phyloP scores from a whole-genome alignment of 2,797 vertebrate species.

The Pseudotriccus pelzelni region DNA sequence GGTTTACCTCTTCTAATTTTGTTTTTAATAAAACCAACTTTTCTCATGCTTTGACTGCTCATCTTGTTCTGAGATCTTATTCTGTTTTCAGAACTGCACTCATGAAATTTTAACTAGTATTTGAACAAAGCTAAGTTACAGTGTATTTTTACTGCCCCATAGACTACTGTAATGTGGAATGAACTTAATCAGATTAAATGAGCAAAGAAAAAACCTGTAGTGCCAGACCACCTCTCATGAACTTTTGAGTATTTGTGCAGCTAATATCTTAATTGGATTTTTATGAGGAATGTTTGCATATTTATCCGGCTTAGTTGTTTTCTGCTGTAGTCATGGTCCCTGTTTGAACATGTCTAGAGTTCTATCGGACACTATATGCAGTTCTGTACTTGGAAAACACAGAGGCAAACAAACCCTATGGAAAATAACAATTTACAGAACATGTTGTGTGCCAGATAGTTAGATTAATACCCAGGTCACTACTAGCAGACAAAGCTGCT shows the following conservation, averaged over 20 bases:
- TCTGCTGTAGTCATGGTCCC: background rate
- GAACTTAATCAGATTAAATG: slow-evolving; percentile 9
- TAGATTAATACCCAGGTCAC: background rate
- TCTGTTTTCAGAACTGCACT: background rate
- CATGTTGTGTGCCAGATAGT: background rate
- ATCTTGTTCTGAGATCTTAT: background rate
- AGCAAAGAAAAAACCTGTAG: background rate
- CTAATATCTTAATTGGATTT: slow-evolving; percentile 40
- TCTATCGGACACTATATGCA: background rate
- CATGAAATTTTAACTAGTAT: background rate
- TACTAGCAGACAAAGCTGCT: slow-evolving; percentile 25
- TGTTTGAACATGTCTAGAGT: background rate
- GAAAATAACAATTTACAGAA: slow-evolving; percentile 13
- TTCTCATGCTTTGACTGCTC: background rate
- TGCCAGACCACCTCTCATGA: slow-evolving; percentile 11
- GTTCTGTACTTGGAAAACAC: background rate
- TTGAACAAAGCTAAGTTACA: background rate
- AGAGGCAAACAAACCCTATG: background rate
- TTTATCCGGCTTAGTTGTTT: background rate
- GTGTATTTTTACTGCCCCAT: background rate
- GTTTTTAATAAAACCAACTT: background rate
- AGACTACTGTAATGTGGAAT: background rate
- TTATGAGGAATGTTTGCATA: slow-evolving; percentile 29
- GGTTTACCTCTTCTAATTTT: background rate
- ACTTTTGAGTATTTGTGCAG: slow-evolving; percentile 19